Percentiles rank a stretch among this genome's conserved stretches.
Evolutionary conservation across 2,113 vertebrate species (phyloP).

Genomic region (Benitochromis conjunctus): DNA sequence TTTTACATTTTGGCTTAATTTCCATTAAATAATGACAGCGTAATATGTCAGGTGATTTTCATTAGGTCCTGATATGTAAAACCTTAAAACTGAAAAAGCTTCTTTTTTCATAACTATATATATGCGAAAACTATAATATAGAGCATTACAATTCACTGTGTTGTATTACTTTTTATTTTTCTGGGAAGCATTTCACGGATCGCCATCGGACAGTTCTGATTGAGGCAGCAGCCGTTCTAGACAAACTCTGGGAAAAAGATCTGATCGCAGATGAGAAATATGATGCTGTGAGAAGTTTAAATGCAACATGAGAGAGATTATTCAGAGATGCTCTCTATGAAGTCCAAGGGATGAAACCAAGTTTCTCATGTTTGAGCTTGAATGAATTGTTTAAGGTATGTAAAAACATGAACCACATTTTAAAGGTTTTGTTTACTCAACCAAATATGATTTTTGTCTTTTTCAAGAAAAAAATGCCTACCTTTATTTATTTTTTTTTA

Average conservation of each 20-base stretch:
- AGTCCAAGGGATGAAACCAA: background rate
- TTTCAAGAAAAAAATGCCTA: background rate
- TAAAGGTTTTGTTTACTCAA: background rate
- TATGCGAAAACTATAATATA: background rate
- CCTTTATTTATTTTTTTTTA: background rate
- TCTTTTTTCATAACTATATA: background rate
- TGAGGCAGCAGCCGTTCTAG: background rate
- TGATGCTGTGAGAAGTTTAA: background rate
- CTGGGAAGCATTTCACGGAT: background rate
- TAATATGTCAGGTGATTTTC: background rate
- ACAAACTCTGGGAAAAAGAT: background rate
- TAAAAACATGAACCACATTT: background rate
- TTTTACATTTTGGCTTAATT: background rate
- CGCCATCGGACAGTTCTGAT: background rate
- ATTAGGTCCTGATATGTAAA: background rate
- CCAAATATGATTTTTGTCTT: background rate
- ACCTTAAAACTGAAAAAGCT: accelerated
- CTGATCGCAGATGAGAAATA: background rate
- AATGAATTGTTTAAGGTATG: background rate
- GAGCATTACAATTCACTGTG: background rate
- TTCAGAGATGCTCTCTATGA: background rate
- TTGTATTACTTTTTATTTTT: background rate
- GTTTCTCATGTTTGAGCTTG: background rate
- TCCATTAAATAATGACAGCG: background rate
- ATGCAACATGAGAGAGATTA: background rate